These are phyloP conservation scores for Propithecus deckenii DNA, from an alignment of 2,797 vertebrate species.

Conservation along the genomic window DNA sequence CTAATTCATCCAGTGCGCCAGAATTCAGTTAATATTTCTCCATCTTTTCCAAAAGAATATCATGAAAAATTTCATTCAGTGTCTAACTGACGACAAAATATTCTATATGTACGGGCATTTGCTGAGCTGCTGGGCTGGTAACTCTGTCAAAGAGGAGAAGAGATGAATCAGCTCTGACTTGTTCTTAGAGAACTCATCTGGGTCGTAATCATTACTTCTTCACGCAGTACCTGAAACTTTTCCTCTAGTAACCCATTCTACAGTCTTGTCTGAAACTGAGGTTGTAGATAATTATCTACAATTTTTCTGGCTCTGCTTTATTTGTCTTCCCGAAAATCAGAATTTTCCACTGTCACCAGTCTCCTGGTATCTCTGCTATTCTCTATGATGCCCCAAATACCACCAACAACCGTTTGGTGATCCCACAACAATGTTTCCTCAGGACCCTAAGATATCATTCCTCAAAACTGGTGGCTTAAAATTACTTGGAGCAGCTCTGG, in stretches of 20 bases:
- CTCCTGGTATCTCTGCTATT: neutral
- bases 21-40: neutral
- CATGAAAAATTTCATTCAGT: neutral
- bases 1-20: neutral
- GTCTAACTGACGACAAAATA: neutral
- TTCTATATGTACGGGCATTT: neutral
- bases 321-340: constrained; percentile 20
- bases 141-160: neutral
- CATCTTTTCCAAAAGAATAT: constrained; percentile 25
- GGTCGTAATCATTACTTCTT: neutral
- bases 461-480: neutral
- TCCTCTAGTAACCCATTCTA: neutral
- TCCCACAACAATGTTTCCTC: neutral
- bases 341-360: neutral
- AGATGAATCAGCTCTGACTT: neutral
- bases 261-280: neutral
- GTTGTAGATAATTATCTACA: neutral
- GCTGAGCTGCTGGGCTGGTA: neutral
- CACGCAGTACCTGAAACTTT: neutral
- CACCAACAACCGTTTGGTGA: neutral
- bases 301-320: neutral
- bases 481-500: neutral
- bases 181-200: neutral
- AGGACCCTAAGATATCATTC: neutral
- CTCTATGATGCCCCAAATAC: neutral